Evolutionary conservation across 2,888 invertebrate species (phyloP), one percentile per base, ranked within the genome.

Genomic region (Megaustenia siamemsis): DNA sequence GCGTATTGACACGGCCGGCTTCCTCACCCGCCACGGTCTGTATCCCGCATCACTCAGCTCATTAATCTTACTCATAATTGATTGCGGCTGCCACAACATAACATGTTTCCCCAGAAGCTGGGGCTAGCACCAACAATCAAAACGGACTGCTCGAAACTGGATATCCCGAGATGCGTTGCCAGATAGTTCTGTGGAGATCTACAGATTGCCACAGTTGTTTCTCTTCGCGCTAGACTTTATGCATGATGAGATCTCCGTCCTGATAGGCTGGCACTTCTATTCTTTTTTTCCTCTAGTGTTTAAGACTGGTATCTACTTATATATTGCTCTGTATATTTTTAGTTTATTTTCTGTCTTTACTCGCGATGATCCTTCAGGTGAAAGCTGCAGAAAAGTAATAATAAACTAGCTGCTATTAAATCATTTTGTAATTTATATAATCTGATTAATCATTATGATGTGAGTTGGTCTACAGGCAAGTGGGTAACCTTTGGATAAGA

Each of bases 31-130:
- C n/a, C n/a, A n/a, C n/a, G n/a, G n/a, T n/a, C n/a, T n/a, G n/a
- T n/a, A n/a, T n/a, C n/a, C n/a, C n/a, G n/a, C n/a, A n/a, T n/a
- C n/a, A n/a, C n/a, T n/a, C n/a, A n/a, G n/a, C n/a, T n/a, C n/a
- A n/a, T n/a, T n/a, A n/a, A n/a, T n/a, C 2, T 43, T 77, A n/a
- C 15, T 63, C 77, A 63, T 77, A 77, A 77, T 40, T 60, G 77
- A 77, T 77, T 56, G 43, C 32, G 40, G 77, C 40, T 77, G 77
- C n/a, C 60, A 60, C 12, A 63, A 43, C n/a, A 49, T 32, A 38
- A 28, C 60, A 60, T 28, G 60, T 40, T n/a, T 40, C 63, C 40
- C n/a, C 38, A 8, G 18, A 63, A 63, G 43, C 40, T 38, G 28
- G 28, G 10, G 40, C n/a, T 60, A 63, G 40, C 60, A 40, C 63